Evolutionary conservation across 2,797 vertebrate species (phyloP).

Genomic region (Miichthys miiuy): DNA sequence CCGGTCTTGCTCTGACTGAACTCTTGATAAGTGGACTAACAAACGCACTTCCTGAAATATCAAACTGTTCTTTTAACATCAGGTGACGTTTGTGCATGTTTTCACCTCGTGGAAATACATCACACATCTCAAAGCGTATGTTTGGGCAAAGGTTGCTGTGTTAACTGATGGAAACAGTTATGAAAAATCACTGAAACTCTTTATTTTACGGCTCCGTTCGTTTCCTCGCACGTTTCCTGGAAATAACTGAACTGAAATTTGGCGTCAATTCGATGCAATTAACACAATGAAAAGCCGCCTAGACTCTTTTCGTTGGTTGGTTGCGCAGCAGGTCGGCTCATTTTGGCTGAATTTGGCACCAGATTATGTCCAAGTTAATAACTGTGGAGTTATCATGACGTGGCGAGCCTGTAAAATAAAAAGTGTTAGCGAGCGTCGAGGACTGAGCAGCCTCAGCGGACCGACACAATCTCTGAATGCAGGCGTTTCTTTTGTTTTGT

Average conservation of each 20-base stretch:
- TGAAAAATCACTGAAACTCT: background rate
- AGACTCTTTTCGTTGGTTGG: background rate
- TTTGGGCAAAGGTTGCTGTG: background rate
- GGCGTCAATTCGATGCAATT: background rate
- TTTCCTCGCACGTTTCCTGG: background rate
- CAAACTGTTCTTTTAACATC: fast-evolving
- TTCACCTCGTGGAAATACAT: background rate
- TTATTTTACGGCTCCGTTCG: background rate
- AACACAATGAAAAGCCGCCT: too few relatives aligned
- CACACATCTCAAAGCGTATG: too few relatives aligned
- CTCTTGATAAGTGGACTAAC: too few relatives aligned
- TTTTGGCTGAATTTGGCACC: background rate
- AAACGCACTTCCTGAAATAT: background rate
- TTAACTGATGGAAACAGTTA: too few relatives aligned
- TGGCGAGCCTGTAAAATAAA: background rate
- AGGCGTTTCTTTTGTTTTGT: slow-evolving; percentile 5
- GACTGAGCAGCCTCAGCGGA: background rate
- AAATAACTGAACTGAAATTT: background rate
- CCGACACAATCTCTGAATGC: background rate
- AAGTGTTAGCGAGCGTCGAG: background rate
- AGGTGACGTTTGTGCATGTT: background rate
- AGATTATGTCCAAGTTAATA: background rate
- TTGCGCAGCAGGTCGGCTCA: background rate
- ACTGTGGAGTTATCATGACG: background rate
- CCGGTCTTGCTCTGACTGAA: too few relatives aligned